Evolutionary conservation across 1,140 invertebrate species (phyloP), one percentile per base, ranked within the genome.

Genomic region (Brachionus koreanus): DNA sequence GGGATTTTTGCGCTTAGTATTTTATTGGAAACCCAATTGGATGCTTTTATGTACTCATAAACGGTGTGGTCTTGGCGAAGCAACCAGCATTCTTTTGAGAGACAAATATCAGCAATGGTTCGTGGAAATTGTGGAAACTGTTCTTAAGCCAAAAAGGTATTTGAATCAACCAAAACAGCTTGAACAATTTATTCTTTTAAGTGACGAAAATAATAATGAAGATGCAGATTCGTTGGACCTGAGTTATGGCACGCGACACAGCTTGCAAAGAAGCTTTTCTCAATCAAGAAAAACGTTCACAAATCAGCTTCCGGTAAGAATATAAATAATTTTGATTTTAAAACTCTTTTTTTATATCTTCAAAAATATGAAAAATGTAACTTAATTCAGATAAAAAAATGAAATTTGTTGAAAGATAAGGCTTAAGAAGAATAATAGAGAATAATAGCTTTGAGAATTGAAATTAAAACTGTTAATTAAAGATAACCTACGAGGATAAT

Each of bases 21-120:
- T 95, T 87, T 93, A 95, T 86, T 97, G 95, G 94, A 93, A 92
- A 87, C 94, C 94, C 0, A 92, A 92, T 72, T 91, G 93, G 88
- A 90, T 92, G 85, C 89, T 96, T 25, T 92, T 93, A 82, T 90
- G 91, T 2, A 95, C 93, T 1, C 92, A 93, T 85, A 87, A 87
- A 25, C 89, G 89, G 83, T 94, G 93, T 85, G 86, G 91, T 49
- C 89, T 96, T 37, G 89, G 90, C 57, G 85, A 89, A n/a, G 94
- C 95, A 0, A 91, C 92, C 19, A 92, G 92, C 86, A 90, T 96
- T 63, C 87, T 96, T 12, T 90, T 96, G n/a, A 37, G 46, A 25
- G 79, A 82, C 37, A 65, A 65, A 67, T 82, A 82, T 69, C 37
- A 82, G 19, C 79, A 82, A 69, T 82, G 79, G 79, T 82, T 65